Evolutionary conservation across 2,797 vertebrate genomes (phyloP).

Genomic region (Leptatherina wallacei): DNA sequence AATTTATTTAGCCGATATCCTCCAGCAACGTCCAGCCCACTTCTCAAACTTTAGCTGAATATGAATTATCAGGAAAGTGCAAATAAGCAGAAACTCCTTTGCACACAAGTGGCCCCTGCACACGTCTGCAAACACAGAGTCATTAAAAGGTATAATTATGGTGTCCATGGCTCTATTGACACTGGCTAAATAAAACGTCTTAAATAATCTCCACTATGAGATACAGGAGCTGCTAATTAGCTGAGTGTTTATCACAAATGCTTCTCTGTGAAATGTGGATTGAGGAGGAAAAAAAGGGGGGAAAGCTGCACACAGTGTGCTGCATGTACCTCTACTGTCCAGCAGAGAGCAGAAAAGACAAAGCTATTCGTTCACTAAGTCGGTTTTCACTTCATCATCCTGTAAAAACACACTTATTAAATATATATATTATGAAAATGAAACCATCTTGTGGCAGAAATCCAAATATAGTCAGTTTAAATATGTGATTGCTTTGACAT

Average conservation of each 20-base stretch:
- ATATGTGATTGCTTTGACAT: not conserved
- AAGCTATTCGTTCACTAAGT: not conserved
- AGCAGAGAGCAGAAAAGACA: conserved; percentile 64
- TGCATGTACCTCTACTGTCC: conserved; percentile 19
- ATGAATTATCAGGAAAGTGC: not conserved
- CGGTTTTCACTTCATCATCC: not conserved
- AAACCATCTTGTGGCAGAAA: not conserved
- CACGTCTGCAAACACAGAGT: conserved; percentile 32
- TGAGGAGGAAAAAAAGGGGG: not conserved
- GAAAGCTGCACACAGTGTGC: not conserved
- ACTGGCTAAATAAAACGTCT: conserved; percentile 38
- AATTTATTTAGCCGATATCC: not conserved
- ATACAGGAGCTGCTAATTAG: conserved; percentile 64
- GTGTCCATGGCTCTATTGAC: conserved; percentile 33
- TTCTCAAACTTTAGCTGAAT: not conserved
- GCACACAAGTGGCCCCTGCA: conserved; percentile 44
- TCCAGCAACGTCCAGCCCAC: not conserved
- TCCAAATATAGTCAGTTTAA: not conserved
- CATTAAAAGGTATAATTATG: conserved; percentile 59
- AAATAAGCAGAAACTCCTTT: not conserved
- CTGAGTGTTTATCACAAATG: conserved; percentile 47
- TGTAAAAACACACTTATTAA: not conserved
- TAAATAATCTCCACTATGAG: conserved; percentile 40
- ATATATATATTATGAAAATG: too few relatives aligned
- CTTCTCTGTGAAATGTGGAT: conserved; percentile 44